These are phyloP conservation scores for Hephaestus fuliginosus DNA, from an alignment of 2,797 vertebrate genomes.

Conservation along the genomic window DNA sequence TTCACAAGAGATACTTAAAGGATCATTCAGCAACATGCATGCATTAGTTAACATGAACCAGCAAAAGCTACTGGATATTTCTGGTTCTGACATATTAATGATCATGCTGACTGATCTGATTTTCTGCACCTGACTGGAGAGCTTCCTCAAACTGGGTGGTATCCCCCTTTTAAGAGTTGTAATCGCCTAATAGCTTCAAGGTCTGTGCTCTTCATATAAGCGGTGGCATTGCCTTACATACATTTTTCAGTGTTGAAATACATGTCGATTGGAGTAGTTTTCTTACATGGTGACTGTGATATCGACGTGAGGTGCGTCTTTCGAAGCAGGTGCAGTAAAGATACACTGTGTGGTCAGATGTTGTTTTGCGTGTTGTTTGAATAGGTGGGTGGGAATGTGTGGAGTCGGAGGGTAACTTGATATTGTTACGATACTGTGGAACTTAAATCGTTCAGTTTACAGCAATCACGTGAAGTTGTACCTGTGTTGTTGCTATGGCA, in stretches of 20 bases:
- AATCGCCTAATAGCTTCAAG: constrained; percentile 7
- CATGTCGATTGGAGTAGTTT: constrained; percentile 35
- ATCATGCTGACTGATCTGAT: not conserved
- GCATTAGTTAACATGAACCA: no score
- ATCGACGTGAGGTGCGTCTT: not conserved
- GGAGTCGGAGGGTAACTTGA: constrained; percentile 7
- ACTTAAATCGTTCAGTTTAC: constrained; percentile 4
- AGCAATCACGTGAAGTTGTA: constrained; percentile 5
- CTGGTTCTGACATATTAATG: not conserved
- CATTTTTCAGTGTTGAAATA: constrained; percentile 20
- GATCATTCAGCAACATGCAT: not conserved
- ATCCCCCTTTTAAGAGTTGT: constrained; percentile 39
- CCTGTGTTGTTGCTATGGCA: constrained; percentile 13
- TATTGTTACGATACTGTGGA: constrained; percentile 26
- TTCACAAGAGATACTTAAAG: no score
- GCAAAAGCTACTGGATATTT: no score
- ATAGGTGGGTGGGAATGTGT: constrained; percentile 7
- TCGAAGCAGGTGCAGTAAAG: constrained; percentile 31
- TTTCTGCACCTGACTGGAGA: not conserved
- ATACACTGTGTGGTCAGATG: constrained; percentile 57
- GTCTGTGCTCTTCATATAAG: constrained; percentile 26
- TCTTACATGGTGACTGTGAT: constrained; percentile 25
- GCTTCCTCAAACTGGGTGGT: constrained; percentile 32
- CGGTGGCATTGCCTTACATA: constrained; percentile 39
- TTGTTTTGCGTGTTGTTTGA: constrained; percentile 9